Percentiles rank a stretch among this genome's conserved stretches.
Conservation (phyloP, 2,113 vertebrate genomes). For the Myotis yumanensis region DNA sequence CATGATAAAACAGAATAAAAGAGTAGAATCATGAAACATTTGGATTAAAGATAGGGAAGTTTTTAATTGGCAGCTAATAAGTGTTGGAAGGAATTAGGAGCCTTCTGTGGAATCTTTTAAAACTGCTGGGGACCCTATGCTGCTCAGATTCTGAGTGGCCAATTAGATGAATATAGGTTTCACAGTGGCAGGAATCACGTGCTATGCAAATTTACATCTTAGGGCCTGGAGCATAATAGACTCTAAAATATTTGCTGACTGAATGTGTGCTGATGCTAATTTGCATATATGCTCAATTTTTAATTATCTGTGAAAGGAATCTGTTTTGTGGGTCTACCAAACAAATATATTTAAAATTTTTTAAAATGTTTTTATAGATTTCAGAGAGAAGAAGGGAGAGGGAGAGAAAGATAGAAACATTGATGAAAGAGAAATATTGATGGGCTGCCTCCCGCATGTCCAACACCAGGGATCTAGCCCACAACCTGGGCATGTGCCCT, state of each 20-base stretch:
- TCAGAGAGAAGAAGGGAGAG: no score
- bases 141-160: background rate
- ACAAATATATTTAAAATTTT: background rate
- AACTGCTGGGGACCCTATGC: background rate
- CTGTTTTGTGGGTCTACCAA: background rate
- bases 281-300: background rate
- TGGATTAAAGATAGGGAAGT: background rate
- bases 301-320: background rate
- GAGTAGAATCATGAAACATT: background rate
- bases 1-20: background rate
- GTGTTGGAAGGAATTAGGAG: background rate
- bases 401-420: no score
- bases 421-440: no score
- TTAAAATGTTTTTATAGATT: no score
- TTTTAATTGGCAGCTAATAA: background rate
- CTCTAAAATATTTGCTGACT: background rate
- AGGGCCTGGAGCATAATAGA: background rate
- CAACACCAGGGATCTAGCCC: no score
- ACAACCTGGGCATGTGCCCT: no score
- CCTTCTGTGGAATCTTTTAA: background rate
- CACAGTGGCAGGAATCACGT: background rate
- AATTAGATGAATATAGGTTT: background rate
- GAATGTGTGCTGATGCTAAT: background rate
- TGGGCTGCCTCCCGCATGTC: no score
- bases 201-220: background rate